phyloP scores from a whole-genome alignment of 2,797 vertebrate species.

The Microchirus variegatus region DNA sequence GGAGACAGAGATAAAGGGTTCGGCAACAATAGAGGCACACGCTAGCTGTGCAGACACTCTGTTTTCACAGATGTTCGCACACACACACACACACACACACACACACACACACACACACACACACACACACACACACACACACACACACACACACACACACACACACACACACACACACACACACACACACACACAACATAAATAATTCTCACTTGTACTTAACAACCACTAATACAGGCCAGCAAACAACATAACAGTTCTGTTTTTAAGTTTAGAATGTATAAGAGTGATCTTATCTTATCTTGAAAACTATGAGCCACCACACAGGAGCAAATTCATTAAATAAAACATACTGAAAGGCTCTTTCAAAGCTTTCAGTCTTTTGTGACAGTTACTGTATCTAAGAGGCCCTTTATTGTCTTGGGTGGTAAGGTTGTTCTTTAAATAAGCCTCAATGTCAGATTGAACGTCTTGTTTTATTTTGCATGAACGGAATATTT shows the following conservation, averaged over 20 bases:
- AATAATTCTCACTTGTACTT: constrained; percentile 29
- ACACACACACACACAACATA: constrained; percentile 19
- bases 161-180: constrained; percentile 17
- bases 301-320: no score
- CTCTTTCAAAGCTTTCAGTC: no score
- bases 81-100: constrained; percentile 15
- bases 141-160: constrained; percentile 20
- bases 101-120: constrained; percentile 19
- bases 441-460: no score
- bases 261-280: no score
- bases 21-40: constrained; percentile 75
- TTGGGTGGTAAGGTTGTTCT: no score
- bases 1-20: constrained; percentile 43
- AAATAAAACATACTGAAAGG: no score
- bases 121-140: constrained; percentile 16
- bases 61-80: constrained; percentile 53
- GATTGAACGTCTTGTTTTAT: no score
- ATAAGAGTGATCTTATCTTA: no score
- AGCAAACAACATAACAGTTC: background rate
- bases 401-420: no score
- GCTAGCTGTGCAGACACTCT: constrained; percentile 47
- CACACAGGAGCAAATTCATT: no score
- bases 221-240: constrained; percentile 17
- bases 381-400: no score
- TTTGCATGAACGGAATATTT: no score